Evolutionary conservation across 1,140 invertebrate species (phyloP), one percentile per base, ranked within the genome.

Genomic region (Dermatophagoides farinae): DNA sequence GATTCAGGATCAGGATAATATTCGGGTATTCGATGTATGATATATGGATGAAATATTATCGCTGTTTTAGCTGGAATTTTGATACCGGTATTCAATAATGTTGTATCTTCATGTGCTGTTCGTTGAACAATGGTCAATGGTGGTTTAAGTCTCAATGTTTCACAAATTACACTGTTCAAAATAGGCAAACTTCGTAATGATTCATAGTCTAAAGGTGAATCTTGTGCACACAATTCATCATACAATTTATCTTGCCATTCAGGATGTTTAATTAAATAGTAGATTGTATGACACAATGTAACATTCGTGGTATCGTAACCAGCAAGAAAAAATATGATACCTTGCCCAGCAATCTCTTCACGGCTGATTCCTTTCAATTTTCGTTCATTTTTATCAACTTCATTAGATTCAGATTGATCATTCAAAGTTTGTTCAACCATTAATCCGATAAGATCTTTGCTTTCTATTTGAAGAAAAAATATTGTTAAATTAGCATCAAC

Each of bases 221-320:
- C 58, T 39, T 60, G 1, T 31, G 43, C 23, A 25, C 71, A 69
- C 49, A 88, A 78, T 72, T 86, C 81, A 10, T 73, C 60, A 16
- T 74, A 68, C 0, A 81, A 65, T 62, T 73, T 74, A 23, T 76
- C 71, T 69, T 86, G 84, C 55, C 80, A 72, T 6, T 78, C 74
- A 1, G 74, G 73, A 67, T 82, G 72, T 43, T 78, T 70, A 1
- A 83, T 78, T 51, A 88, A 67, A 66, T 82, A 78, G 64, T 82
- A 79, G 0, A 83, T 67, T 10, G 77, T 73, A 66, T 81, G 81
- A 0, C 78, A 71, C 57, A 88, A 76, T 0, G 80, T 74, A 6
- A 78, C 79, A 0, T 82, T 80, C 0, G 83, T 83, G 0, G 86
- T 87, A 68, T 88, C 84, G 58, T 81, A 83, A 8, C 84, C 39